Conservation (phyloP, 2,797 vertebrate species). For the Xerus rutilus region DNA sequence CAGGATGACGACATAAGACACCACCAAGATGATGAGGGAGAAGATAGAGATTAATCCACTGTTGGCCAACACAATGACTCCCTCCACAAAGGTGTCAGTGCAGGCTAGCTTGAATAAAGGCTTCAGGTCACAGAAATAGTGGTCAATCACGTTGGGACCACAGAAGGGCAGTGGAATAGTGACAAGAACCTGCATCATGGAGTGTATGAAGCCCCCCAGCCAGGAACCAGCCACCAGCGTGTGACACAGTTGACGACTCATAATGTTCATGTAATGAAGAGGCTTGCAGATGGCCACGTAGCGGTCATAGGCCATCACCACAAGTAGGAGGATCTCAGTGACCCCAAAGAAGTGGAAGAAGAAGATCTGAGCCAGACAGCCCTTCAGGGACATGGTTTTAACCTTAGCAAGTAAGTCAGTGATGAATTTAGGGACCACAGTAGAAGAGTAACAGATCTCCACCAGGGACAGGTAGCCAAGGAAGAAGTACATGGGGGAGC, state of each 20-base stretch:
- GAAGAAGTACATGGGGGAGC: slow-evolving; percentile 70
- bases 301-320: slow-evolving; percentile 78
- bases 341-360: slow-evolving; percentile 78
- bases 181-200: slow-evolving; percentile 67
- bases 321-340: slow-evolving; percentile 75
- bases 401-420: slow-evolving; percentile 68
- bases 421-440: slow-evolving; percentile 76
- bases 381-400: slow-evolving; percentile 75
- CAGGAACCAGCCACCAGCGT: slow-evolving; percentile 71
- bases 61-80: slow-evolving; percentile 70
- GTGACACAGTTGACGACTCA: slow-evolving; percentile 58
- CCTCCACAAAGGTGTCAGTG: slow-evolving; percentile 69
- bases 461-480: slow-evolving; percentile 58
- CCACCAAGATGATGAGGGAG: slow-evolving; percentile 70
- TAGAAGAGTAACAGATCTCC: slow-evolving; percentile 74
- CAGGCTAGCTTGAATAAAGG: slow-evolving; percentile 80
- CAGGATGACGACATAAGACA: slow-evolving; percentile 76
- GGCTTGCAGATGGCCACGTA: slow-evolving; percentile 83
- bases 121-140: slow-evolving; percentile 83
- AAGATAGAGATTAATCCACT: slow-evolving; percentile 72
- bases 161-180: slow-evolving; percentile 75
- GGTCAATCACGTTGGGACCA: slow-evolving; percentile 81
- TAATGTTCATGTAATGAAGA: slow-evolving; percentile 48
- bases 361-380: slow-evolving; percentile 78
- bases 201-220: slow-evolving; percentile 77